phyloP scores from a whole-genome alignment of 2,797 vertebrate species.

The Protosalanx chinensis region DNA sequence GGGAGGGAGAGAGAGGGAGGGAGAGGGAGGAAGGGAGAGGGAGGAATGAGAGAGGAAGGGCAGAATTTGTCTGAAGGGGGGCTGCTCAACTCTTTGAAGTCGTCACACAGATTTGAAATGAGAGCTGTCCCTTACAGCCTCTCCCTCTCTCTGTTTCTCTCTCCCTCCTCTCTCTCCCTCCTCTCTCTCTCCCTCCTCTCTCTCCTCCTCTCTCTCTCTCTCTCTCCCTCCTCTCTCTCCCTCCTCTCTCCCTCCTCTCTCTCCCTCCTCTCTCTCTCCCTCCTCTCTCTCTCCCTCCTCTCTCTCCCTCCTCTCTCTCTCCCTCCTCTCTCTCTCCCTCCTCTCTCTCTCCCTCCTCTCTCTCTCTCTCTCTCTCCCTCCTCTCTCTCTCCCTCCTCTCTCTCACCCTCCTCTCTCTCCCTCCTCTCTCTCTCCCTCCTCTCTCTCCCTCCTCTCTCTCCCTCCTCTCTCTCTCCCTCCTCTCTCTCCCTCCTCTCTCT shows the following conservation, averaged over 20 bases:
- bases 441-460: too few species aligned
- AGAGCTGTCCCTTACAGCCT: conserved; percentile 34
- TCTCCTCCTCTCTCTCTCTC: too few species aligned
- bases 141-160: background rate
- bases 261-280: background rate
- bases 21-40: conserved; percentile 13
- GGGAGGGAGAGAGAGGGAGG: conserved; percentile 7
- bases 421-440: conserved; percentile 4
- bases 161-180: background rate
- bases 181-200: too few species aligned
- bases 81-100: conserved; percentile 47
- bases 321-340: too few species aligned
- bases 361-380: too few species aligned
- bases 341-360: too few species aligned
- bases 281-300: background rate
- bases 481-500: too few species aligned
- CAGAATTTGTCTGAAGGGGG: conserved; percentile 20
- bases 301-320: too few species aligned
- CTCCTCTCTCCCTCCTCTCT: background rate
- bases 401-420: too few species aligned
- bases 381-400: too few species aligned
- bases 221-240: conserved; percentile 19
- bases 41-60: conserved; percentile 3
- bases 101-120: conserved; percentile 28
- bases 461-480: too few species aligned